A percentile compares a stretch with the other conserved stretches of the same genome.
Conservation (phyloP, 2,797 vertebrate species). For the Onychomys arenicola region DNA sequence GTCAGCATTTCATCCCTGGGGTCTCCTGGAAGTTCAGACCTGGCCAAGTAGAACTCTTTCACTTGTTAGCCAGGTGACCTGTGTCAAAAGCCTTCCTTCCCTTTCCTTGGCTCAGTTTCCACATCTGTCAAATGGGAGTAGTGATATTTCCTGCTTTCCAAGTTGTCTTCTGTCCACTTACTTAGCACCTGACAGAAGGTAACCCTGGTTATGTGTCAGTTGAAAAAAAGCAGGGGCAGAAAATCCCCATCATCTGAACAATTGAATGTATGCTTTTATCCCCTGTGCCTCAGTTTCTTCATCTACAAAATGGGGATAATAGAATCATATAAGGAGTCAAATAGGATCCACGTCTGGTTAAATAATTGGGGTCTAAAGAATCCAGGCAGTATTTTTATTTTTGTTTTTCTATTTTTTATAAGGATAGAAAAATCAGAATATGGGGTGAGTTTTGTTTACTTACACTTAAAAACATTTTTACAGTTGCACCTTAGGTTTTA, state of each 20-base stretch:
- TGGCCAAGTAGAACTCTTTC: no score
- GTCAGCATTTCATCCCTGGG: neutral
- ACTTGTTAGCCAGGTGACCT: neutral
- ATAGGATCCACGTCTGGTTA: neutral
- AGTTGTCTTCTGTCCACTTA: neutral
- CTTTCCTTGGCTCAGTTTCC: neutral
- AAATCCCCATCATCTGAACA: neutral
- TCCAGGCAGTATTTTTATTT: neutral
- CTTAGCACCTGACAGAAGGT: neutral
- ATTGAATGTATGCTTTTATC: neutral
- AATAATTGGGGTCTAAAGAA: slow-evolving; percentile 30
- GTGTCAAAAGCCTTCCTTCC: neutral
- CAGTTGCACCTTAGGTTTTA: slow-evolving; percentile 70
- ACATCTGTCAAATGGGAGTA: neutral
- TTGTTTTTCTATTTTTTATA: neutral
- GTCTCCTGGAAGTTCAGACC: neutral
- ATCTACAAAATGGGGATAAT: slow-evolving; percentile 26
- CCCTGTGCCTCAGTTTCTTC: slow-evolving; percentile 31
- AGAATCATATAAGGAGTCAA: neutral
- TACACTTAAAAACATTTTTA: slow-evolving; percentile 79
- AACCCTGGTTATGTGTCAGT: neutral
- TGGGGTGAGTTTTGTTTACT: slow-evolving; percentile 79
- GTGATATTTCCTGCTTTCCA: neutral
- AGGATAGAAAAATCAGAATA: slow-evolving; percentile 49
- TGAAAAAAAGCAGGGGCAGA: neutral